These are phyloP conservation scores for Malacosoma neustria DNA, from an alignment of 2,888 invertebrate species.

Conservation along the genomic window DNA sequence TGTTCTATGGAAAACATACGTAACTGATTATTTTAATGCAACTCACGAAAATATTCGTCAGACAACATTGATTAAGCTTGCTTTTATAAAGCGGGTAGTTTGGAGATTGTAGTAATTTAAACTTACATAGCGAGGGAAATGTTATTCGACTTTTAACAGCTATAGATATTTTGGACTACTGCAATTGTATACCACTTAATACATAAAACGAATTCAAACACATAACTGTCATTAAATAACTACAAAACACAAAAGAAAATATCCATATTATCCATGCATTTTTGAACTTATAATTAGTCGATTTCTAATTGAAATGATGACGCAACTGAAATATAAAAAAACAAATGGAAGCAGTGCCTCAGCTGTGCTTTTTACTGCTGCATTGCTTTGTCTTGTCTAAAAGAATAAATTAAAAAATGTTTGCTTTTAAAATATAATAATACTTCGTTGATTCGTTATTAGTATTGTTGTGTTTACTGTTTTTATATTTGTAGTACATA, in stretches of 20 bases:
- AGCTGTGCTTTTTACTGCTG: slow-evolving; percentile 45
- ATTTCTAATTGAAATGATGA: slow-evolving; percentile 39
- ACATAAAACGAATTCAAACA: not conserved
- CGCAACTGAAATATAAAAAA: slow-evolving; percentile 50
- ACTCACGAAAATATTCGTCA: slow-evolving; percentile 1
- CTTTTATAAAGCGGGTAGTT: slow-evolving; percentile 47
- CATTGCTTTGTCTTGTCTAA: slow-evolving; percentile 44
- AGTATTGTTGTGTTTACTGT: too few relatives aligned
- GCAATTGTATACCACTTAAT: not conserved
- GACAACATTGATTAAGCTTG: slow-evolving; percentile 59
- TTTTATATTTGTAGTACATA: too few relatives aligned
- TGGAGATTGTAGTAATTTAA: slow-evolving; percentile 9
- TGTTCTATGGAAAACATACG: slow-evolving; percentile 46
- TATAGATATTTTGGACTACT: slow-evolving; percentile 2
- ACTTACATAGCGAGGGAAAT: too few relatives aligned
- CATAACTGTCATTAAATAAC: not conserved
- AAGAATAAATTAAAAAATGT: slow-evolving; percentile 1
- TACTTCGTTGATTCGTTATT: too few relatives aligned
- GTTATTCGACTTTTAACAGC: slow-evolving; percentile 1
- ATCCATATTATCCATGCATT: slow-evolving; percentile 16
- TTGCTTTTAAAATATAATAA: not conserved
- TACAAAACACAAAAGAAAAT: not conserved
- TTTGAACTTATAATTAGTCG: slow-evolving; percentile 17
- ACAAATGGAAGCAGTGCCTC: slow-evolving; percentile 51
- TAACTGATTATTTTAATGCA: slow-evolving; percentile 4